Evolutionary conservation across 2,888 invertebrate species (phyloP), one percentile per base, ranked within the genome.

Genomic region (Allolobophora icterica): DNA sequence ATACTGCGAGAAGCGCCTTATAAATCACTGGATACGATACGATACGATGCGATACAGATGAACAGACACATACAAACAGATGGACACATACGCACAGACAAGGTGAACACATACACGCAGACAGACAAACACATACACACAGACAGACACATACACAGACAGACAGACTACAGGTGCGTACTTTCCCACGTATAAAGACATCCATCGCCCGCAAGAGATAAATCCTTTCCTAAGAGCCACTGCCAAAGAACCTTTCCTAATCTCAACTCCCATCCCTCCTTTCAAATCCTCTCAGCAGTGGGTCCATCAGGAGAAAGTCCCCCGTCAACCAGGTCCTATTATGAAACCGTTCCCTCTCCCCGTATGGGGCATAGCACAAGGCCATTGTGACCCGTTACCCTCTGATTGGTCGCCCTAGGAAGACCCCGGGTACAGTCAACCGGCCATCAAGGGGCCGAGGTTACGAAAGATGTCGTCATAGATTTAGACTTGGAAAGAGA

Each of bases 201-300:
- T n/a, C n/a, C 71, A 71, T 71, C 71, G 11, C 30, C 17, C 24
- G 3, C 30, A 13, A 17, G 71, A 8, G 52, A 52, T 52, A 52
- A 52, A 24, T 6, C 24, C 21, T 52, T 24, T 52, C 24, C 2
- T 21, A 52, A n/a, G 71, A 30, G 30, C 71, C 71, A 71, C n/a
- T n/a, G 71, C 71, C n/a, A 71, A n/a, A 71, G 52, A 71, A 17
- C n/a, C 15, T 3, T 30, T 30, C 58, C 24, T 58, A 58, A 58
- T 30, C 58, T 13, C 30, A 71, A n/a, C 71, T 71, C 0, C 71
- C 30, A 71, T 8, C 11, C 30, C 71, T n/a, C 17, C 71, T n/a
- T 71, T 71, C 71, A n/a, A n/a, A 71, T n/a, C 71, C 71, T 52
- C 71, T n/a, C 71, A 71, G 71, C n/a, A 71, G 71, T 71, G 30